Evolutionary conservation across 2,113 vertebrate genomes (phyloP).

Genomic region (Clarias batrachus): DNA sequence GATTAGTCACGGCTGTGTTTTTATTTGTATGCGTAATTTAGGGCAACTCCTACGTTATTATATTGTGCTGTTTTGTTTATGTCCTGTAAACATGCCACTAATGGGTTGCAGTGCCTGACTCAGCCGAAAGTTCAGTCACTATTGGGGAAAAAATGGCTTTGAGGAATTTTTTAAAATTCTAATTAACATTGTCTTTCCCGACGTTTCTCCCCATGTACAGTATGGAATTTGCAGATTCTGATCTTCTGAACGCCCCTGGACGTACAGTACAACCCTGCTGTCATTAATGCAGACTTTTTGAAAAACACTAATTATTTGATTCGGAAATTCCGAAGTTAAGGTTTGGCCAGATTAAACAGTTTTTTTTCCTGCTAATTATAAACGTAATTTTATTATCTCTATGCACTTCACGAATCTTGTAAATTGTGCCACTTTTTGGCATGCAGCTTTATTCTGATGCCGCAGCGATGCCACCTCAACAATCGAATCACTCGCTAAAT

Average conservation of each 20-base stretch:
- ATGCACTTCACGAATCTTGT: too few species aligned
- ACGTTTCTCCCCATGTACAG: neutral
- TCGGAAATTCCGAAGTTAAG: too few species aligned
- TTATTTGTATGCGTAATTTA: neutral
- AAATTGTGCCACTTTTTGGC: too few species aligned
- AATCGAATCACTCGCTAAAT: too few species aligned
- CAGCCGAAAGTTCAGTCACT: neutral
- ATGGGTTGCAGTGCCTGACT: neutral
- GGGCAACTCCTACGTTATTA: constrained; percentile 13
- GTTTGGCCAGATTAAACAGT: too few species aligned
- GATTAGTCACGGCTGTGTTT: neutral
- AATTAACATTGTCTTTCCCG: neutral
- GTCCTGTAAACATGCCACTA: neutral
- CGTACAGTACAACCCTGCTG: too few species aligned
- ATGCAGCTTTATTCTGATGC: too few species aligned
- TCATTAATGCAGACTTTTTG: too few species aligned
- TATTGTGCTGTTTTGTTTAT: neutral
- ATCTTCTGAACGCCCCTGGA: neutral
- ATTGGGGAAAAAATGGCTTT: neutral
- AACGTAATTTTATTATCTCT: too few species aligned
- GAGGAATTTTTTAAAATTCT: neutral
- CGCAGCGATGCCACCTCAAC: too few species aligned
- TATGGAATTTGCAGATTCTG: neutral
- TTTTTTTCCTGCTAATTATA: too few species aligned
- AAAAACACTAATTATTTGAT: too few species aligned